Conservation (phyloP, 1,140 invertebrate genomes). For the Aethina tumida region DNA sequence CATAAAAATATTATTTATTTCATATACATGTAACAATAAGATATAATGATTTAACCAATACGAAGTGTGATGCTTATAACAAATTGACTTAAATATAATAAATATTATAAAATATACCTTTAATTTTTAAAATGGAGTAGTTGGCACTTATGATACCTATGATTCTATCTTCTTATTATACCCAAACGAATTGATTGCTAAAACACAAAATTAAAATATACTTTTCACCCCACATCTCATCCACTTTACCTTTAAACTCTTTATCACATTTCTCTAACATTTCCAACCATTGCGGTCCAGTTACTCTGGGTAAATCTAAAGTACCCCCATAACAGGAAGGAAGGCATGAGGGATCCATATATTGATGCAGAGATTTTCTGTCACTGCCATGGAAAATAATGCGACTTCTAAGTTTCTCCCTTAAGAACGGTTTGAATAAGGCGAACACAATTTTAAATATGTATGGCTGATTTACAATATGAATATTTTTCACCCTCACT, state of each 20-base stretch:
- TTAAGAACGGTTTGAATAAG: conserved; percentile 77
- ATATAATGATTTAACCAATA: no score
- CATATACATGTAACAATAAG: no score
- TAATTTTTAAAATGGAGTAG: no score
- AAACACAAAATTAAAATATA: conserved; percentile 29
- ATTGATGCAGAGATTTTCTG: conserved; percentile 64
- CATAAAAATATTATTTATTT: no score
- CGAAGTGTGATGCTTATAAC: no score
- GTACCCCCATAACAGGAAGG: conserved; percentile 72
- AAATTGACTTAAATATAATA: no score
- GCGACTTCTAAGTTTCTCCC: conserved; percentile 60
- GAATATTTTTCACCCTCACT: conserved; percentile 71
- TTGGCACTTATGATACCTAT: conserved; percentile 1
- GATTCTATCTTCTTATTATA: conserved; percentile 48
- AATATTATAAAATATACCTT: no score
- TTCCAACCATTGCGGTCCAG: conserved; percentile 61
- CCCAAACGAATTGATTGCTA: conserved; percentile 66
- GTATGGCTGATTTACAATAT: conserved; percentile 80
- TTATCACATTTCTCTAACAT: conserved; percentile 57
- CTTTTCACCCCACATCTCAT: no score
- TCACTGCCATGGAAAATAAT: conserved; percentile 80
- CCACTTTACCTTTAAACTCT: conserved; percentile 64
- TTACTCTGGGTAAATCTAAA: conserved; percentile 49
- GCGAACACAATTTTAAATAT: conserved; percentile 82
- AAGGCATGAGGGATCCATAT: conserved; percentile 68